These are phyloP conservation scores for Cancer borealis DNA, from an alignment of 2,888 invertebrate genomes.

Conservation along the genomic window DNA sequence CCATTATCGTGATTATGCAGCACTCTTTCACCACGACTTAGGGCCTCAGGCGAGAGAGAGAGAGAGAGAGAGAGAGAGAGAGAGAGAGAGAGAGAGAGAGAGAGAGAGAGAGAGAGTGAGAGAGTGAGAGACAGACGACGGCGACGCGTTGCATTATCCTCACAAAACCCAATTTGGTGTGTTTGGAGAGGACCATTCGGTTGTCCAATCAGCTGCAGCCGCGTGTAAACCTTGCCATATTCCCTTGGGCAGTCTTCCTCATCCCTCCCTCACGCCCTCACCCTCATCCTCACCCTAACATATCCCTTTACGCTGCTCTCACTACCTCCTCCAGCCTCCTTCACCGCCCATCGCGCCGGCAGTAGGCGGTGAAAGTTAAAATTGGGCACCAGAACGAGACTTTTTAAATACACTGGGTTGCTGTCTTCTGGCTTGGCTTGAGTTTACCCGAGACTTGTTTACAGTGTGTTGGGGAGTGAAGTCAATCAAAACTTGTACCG, in stretches of 20 bases:
- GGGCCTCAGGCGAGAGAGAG: too few species aligned
- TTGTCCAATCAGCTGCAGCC: background rate
- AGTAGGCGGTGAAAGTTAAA: background rate
- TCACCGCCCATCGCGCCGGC: background rate
- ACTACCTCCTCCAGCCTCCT: background rate
- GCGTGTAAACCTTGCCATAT: background rate
- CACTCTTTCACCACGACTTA: too few species aligned
- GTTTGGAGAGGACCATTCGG: background rate
- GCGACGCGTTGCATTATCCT: background rate
- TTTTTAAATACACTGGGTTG: background rate
- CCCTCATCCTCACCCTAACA: background rate
- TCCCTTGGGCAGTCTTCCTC: background rate
- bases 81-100: constrained; percentile 20
- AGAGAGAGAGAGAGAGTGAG: constrained; percentile 20
- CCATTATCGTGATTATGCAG: background rate
- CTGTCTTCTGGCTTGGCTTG: background rate
- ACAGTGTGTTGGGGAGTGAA: background rate
- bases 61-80: constrained; percentile 13
- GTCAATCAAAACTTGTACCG: background rate
- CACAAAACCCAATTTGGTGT: constrained; percentile 9
- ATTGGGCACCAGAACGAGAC: background rate
- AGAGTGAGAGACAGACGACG: background rate
- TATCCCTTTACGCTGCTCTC: background rate
- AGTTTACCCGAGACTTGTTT: background rate
- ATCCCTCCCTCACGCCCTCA: background rate